These are phyloP conservation scores for Bovichtus diacanthus DNA, from an alignment of 2,797 vertebrate species.

Conservation along the genomic window DNA sequence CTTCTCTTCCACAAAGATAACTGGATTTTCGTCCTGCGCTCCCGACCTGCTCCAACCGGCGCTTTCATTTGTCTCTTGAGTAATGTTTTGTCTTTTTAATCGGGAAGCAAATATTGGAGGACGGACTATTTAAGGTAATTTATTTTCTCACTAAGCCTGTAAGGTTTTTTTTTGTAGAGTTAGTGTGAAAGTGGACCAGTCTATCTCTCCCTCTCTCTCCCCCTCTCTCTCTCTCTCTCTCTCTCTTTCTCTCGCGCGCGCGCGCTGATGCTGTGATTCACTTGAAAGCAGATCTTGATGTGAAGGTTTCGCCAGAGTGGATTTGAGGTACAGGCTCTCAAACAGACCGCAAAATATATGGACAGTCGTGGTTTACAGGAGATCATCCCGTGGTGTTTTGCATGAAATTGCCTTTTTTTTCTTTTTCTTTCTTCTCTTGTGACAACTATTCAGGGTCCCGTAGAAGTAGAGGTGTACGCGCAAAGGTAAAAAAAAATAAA, in stretches of 20 bases:
- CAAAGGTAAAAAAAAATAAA: slow-evolving; percentile 44
- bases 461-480: slow-evolving; percentile 64
- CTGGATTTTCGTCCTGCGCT: slow-evolving; percentile 72
- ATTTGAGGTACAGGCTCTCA: slow-evolving; percentile 49
- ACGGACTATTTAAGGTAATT: slow-evolving; percentile 77
- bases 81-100: slow-evolving; percentile 9
- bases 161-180: slow-evolving; percentile 52
- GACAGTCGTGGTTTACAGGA: slow-evolving; percentile 33
- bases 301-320: slow-evolving; percentile 59
- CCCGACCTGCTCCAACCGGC: slow-evolving; percentile 20
- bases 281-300: slow-evolving; percentile 72
- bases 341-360: slow-evolving; percentile 39
- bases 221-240: slow-evolving; percentile 13
- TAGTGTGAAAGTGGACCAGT: slow-evolving; percentile 61
- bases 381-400: slow-evolving; percentile 25
- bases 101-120: slow-evolving; percentile 53
- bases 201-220: slow-evolving; percentile 22
- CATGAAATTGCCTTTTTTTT: slow-evolving; percentile 32
- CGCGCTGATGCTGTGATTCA: slow-evolving; percentile 75
- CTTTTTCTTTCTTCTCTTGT: slow-evolving; percentile 10
- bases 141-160: slow-evolving; percentile 16
- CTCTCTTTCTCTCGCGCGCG: slow-evolving; percentile 17
- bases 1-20: slow-evolving; percentile 73
- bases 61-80: neutral
- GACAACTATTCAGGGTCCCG: slow-evolving; percentile 73